Percentiles rank a stretch among this genome's conserved stretches.
Evolutionary conservation across 2,113 vertebrate genomes (phyloP).

Genomic region (Empidonax alnorum): DNA sequence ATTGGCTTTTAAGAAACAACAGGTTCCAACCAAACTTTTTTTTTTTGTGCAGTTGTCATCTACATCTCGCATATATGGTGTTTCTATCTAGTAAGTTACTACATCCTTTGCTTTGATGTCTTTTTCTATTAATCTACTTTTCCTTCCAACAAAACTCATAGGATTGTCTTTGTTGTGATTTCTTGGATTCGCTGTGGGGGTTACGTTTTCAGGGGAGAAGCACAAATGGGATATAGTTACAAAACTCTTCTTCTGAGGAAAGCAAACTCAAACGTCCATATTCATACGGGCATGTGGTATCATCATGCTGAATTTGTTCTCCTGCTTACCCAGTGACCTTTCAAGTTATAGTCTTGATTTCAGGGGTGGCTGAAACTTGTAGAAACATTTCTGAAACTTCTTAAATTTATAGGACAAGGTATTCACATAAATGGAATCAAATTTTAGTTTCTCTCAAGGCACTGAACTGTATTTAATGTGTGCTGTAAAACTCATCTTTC

Average conservation of each 20-base stretch:
- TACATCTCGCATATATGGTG: accelerated
- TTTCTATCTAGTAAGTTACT: neutral
- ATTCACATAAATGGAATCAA: neutral
- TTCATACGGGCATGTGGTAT: neutral
- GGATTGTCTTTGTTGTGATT: neutral
- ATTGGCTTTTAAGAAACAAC: neutral
- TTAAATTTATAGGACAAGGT: neutral
- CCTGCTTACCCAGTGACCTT: neutral
- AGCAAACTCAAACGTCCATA: neutral
- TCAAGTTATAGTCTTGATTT: neutral
- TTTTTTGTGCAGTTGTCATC: neutral
- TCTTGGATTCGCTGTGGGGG: neutral
- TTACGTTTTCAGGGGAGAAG: neutral
- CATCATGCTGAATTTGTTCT: neutral
- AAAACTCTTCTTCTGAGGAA: neutral
- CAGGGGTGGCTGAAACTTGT: neutral
- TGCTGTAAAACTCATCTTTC: neutral
- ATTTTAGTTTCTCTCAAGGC: neutral
- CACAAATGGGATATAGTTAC: neutral
- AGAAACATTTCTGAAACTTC: neutral
- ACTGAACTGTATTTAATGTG: neutral
- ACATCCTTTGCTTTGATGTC: neutral
- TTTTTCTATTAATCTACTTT: neutral
- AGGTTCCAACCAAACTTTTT: neutral
- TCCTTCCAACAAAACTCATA: neutral